phyloP scores from a whole-genome alignment of 2,888 invertebrate species.

The Smittia sp. region DNA sequence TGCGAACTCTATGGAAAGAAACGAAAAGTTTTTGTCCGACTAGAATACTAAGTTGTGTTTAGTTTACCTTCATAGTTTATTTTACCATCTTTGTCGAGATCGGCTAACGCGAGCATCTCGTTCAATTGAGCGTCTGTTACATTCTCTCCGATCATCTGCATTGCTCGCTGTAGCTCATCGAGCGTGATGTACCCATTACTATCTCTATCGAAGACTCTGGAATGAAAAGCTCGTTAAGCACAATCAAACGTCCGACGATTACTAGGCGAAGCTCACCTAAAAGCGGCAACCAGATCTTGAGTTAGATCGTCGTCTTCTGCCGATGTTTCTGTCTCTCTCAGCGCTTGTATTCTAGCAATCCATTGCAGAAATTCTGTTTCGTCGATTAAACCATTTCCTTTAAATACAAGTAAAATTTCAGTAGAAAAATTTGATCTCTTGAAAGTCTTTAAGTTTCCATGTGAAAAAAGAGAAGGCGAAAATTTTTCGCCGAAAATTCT shows the following conservation, averaged over 20 bases:
- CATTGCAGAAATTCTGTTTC: constrained; percentile 76
- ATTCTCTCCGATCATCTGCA: constrained; percentile 78
- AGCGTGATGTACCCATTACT: constrained; percentile 85
- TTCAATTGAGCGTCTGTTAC: constrained; percentile 72
- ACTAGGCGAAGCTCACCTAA: constrained; percentile 57
- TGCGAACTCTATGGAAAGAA: constrained; percentile 44
- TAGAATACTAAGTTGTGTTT: too few relatives aligned
- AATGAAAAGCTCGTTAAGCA: background rate
- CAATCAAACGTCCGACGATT: too few relatives aligned
- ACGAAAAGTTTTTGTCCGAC: background rate
- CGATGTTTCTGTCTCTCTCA: constrained; percentile 58
- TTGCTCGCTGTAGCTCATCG: constrained; percentile 73
- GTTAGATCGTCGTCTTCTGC: constrained; percentile 63
- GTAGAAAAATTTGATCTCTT: background rate
- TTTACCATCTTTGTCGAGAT: constrained; percentile 75
- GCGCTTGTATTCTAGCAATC: constrained; percentile 70
- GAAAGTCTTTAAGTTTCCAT: too few relatives aligned
- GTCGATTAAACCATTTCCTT: constrained; percentile 72
- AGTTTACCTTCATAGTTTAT: constrained; percentile 76
- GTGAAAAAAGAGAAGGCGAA: too few relatives aligned
- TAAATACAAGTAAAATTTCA: constrained; percentile 45
- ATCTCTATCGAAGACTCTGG: constrained; percentile 81
- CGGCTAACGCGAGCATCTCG: constrained; percentile 70
- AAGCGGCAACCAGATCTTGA: constrained; percentile 81
- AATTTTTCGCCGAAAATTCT: too few relatives aligned